Conservation (phyloP, 1,140 invertebrate species). For the Heliconius hermathena region DNA sequence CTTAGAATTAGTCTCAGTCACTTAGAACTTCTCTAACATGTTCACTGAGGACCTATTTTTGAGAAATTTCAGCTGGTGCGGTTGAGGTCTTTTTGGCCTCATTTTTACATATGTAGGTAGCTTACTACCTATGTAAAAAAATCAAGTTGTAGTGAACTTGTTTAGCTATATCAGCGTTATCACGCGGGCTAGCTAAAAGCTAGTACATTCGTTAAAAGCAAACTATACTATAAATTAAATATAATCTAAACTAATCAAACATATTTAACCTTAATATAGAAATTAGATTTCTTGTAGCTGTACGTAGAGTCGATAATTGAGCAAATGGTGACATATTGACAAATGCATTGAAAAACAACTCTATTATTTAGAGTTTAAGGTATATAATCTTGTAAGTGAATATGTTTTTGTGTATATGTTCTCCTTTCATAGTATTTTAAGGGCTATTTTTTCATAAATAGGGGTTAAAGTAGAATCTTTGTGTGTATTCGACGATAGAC, state of each 20-base stretch:
- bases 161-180: no score
- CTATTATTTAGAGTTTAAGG: background rate
- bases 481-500: background rate
- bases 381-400: background rate
- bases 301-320: conserved; percentile 8
- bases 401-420: background rate
- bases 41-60: no score
- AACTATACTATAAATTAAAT: background rate
- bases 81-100: no score
- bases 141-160: no score
- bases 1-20: no score
- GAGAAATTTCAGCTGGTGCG: no score
- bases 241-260: background rate
- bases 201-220: no score
- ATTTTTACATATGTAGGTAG: no score
- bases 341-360: conserved; percentile 1
- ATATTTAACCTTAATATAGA: background rate
- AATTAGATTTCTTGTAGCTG: background rate
- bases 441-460: background rate
- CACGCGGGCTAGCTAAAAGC: no score
- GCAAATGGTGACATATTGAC: background rate
- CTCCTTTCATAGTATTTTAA: background rate
- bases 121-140: no score
- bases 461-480: background rate
- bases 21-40: no score